A percentile compares a stretch with the other conserved stretches of the same genome.
Conservation (phyloP, 2,113 vertebrate species). For the Oncorhynchus tshawytscha region DNA sequence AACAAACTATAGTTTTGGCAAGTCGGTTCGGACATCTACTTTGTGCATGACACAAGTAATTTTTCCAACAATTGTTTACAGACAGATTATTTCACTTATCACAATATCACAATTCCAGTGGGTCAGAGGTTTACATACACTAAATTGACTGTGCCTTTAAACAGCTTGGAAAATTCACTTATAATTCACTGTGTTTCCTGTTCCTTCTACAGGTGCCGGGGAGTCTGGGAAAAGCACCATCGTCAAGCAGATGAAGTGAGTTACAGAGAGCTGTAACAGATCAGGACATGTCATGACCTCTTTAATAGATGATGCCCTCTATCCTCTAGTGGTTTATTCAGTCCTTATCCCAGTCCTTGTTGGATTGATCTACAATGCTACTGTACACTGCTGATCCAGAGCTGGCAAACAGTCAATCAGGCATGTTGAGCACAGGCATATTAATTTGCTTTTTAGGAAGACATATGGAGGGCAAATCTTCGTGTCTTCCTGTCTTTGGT, state of each 20-base stretch:
- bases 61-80: no score
- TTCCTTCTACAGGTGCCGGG: constrained; percentile 83
- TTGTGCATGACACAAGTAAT: no score
- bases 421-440: background rate
- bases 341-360: background rate
- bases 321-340: background rate
- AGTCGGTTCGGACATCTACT: no score
- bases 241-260: constrained; percentile 99
- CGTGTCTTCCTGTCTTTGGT: background rate
- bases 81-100: no score
- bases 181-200: constrained; percentile 33
- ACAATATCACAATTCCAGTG: no score
- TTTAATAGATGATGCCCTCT: background rate
- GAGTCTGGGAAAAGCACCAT: constrained; percentile 99
- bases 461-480: background rate
- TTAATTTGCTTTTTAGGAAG: background rate
- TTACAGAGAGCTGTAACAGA: constrained; percentile 28
- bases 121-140: no score
- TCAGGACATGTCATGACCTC: background rate
- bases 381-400: background rate
- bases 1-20: no score
- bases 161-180: no score
- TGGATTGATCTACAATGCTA: background rate
- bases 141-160: no score
- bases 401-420: background rate